Conservation (phyloP, 30 jellyfish, hydroid and myxozoan species). For the Cassiopea andromeda region DNA sequence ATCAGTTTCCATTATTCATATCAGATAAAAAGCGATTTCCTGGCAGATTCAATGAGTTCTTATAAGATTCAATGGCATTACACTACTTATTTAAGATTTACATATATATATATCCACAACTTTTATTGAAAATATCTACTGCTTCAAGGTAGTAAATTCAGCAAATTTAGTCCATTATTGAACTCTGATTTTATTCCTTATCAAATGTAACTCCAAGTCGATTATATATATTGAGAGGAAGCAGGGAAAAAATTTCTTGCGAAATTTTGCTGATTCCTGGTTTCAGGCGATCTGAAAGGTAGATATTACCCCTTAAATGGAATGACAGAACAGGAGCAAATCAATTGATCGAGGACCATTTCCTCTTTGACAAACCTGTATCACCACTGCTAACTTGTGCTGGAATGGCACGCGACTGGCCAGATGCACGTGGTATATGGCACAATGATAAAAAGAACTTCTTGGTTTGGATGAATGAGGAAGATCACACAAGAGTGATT, state of each 20-base stretch:
- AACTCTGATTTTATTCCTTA: no score
- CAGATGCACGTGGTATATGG: slow-evolving; percentile 89
- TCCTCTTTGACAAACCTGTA: slow-evolving; percentile 79
- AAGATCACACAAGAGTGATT: slow-evolving; percentile 80
- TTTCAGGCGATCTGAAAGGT: slow-evolving; percentile 10
- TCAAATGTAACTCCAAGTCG: neutral
- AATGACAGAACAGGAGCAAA: slow-evolving; percentile 78
- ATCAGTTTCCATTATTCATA: neutral
- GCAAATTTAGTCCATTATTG: no score
- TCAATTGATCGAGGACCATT: slow-evolving; percentile 69
- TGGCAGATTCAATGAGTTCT: no score
- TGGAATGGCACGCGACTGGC: slow-evolving; percentile 90
- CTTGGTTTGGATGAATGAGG: slow-evolving; percentile 85
- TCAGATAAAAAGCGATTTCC: no score
- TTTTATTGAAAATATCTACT: no score
- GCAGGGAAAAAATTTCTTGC: neutral
- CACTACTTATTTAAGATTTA: no score
- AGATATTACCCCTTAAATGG: slow-evolving; percentile 68
- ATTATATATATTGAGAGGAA: neutral
- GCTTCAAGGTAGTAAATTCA: no score
- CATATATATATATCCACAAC: no score
- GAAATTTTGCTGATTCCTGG: neutral
- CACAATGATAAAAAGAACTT: slow-evolving; percentile 73
- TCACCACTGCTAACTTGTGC: slow-evolving; percentile 74
- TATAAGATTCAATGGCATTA: no score